These are phyloP conservation scores for Eristalinus sepulchralis DNA, from an alignment of 2,888 invertebrate genomes.

Conservation along the genomic window DNA sequence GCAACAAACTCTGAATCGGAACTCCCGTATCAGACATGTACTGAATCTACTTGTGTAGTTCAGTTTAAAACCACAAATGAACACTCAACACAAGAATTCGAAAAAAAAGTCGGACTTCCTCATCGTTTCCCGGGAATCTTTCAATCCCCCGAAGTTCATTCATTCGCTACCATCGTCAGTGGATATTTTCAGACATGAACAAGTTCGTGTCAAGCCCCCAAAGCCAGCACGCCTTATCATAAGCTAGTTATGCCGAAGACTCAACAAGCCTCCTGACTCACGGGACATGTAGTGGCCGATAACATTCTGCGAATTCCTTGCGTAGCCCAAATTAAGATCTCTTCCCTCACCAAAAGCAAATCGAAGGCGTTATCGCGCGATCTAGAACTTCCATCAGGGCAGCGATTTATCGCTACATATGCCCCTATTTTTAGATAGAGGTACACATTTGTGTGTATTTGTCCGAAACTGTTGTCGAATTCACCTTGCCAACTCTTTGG, in stretches of 20 bases:
- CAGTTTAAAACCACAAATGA: no score
- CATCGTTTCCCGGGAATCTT: background rate
- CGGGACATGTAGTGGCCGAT: background rate
- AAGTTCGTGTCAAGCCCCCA: background rate
- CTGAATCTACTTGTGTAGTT: no score
- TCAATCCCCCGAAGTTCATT: background rate
- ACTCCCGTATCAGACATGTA: no score
- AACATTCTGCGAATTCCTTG: background rate
- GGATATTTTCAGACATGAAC: slow-evolving; percentile 14
- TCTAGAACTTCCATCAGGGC: background rate
- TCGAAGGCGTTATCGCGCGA: background rate
- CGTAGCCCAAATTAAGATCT: background rate
- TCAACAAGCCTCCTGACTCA: background rate
- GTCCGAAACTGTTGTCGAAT: background rate
- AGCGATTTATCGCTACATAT: no score
- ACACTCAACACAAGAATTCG: background rate
- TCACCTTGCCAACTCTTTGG: background rate
- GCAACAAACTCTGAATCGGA: no score
- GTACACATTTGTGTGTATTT: background rate
- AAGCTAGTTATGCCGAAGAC: background rate
- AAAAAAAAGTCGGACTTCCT: background rate
- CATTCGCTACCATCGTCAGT: background rate
- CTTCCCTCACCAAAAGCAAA: background rate
- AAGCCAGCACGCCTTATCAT: background rate
- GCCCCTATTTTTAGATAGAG: background rate